Conservation (phyloP, 37 sponge, comb jelly and placozoan genomes). For the Chondrosia reniformis region DNA sequence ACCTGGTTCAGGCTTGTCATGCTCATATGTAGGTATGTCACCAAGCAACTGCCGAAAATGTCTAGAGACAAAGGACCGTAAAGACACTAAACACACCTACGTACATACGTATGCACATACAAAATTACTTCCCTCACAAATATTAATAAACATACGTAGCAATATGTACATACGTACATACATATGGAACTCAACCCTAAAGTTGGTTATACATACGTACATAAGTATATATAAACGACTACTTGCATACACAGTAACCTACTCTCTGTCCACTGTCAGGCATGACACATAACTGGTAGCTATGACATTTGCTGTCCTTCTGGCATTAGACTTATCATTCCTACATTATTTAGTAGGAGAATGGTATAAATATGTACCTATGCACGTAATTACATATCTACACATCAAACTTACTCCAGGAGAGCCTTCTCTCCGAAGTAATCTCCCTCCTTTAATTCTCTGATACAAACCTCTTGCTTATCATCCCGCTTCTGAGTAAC, state of each 20-base stretch:
- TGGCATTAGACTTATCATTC: constrained; percentile 34
- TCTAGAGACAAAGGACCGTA: no score
- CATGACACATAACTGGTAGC: constrained; percentile 78
- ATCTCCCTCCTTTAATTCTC: constrained; percentile 72
- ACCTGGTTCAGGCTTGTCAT: not conserved
- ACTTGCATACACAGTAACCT: constrained; percentile 2
- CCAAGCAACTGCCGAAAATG: constrained; percentile 70
- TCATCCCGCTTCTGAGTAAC: constrained; percentile 57
- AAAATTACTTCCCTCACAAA: not conserved
- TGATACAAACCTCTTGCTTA: constrained; percentile 61
- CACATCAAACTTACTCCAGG: constrained; percentile 59
- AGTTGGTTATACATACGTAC: not conserved
- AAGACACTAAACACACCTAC: not conserved
- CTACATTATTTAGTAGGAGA: constrained; percentile 19
- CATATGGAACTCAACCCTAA: not conserved
- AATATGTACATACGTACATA: not conserved
- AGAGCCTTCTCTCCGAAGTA: constrained; percentile 96
- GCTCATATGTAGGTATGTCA: constrained; percentile 10
- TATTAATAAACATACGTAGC: not conserved
- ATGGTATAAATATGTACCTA: not conserved
- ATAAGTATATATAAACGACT: not conserved
- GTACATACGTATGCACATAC: not conserved
- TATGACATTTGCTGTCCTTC: constrained; percentile 92
- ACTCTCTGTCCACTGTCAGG: constrained; percentile 90
- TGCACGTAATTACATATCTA: not conserved